phyloP scores from a whole-genome alignment of 1,140 invertebrate genomes.

The Chymomyza costata region DNA sequence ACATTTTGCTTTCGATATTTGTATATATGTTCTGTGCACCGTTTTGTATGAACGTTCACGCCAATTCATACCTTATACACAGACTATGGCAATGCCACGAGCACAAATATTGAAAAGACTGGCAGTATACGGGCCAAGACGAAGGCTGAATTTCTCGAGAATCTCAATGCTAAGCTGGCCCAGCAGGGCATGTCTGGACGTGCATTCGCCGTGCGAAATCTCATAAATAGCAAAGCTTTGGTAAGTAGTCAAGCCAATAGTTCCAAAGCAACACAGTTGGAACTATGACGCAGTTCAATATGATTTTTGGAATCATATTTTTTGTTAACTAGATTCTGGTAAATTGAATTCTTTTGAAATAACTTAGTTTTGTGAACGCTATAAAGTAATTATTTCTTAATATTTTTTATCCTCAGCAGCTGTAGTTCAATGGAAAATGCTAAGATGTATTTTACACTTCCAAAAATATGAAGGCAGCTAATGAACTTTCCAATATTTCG shows the following conservation, averaged over 20 bases:
- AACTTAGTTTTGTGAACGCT: background rate
- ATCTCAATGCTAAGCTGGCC: conserved; percentile 84
- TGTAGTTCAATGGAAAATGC: too few relatives aligned
- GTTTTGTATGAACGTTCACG: background rate
- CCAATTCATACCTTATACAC: conserved; percentile 27
- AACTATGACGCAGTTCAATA: background rate
- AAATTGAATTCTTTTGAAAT: too few relatives aligned
- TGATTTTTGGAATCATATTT: background rate
- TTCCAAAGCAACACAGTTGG: too few relatives aligned
- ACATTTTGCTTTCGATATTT: conserved; percentile 21
- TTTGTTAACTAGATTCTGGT: conserved; percentile 1
- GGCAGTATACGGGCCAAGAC: conserved; percentile 76
- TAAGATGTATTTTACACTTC: too few relatives aligned
- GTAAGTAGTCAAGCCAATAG: too few relatives aligned
- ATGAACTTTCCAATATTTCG: too few relatives aligned
- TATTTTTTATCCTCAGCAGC: conserved; percentile 24
- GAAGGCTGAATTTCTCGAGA: conserved; percentile 82
- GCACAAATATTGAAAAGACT: conserved; percentile 75
- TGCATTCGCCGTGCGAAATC: conserved; percentile 78
- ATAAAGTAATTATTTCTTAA: conserved; percentile 3
- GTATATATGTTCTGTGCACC: conserved; percentile 41
- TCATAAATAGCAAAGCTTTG: conserved; percentile 82
- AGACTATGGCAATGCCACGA: conserved; percentile 69
- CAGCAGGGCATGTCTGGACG: conserved; percentile 78
- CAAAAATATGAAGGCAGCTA: too few relatives aligned